Conservation (phyloP, 1,140 invertebrate genomes). For the Brachionus rotundiformis region DNA sequence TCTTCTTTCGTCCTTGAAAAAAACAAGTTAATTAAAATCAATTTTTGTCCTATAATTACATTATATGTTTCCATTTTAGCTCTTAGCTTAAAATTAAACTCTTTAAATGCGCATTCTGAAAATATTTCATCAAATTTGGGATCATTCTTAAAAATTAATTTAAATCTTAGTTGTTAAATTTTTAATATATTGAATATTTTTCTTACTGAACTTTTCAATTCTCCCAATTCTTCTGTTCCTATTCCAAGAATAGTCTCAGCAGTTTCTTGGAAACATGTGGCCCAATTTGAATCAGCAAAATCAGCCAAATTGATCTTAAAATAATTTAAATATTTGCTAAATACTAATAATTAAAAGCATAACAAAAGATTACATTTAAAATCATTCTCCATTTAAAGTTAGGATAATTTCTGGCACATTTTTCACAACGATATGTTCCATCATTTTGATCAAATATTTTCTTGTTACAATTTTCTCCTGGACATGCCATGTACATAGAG, state of each 20-base stretch:
- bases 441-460: slow-evolving; percentile 85
- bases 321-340: slow-evolving; percentile 16
- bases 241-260: slow-evolving; percentile 78
- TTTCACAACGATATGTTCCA: slow-evolving; percentile 87
- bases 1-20: slow-evolving; percentile 75
- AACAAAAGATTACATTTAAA: slow-evolving; percentile 70
- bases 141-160: slow-evolving; percentile 57
- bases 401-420: slow-evolving; percentile 80
- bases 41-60: slow-evolving; percentile 62
- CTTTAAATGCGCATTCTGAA: slow-evolving; percentile 74
- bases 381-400: slow-evolving; percentile 84
- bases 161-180: too few relatives aligned
- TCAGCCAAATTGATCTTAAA: slow-evolving; percentile 77
- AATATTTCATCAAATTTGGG: slow-evolving; percentile 69
- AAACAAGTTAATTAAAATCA: neutral
- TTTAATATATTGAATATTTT: slow-evolving; percentile 63
- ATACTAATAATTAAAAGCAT: neutral
- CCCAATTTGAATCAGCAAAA: slow-evolving; percentile 77
- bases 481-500: slow-evolving; percentile 77
- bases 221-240: slow-evolving; percentile 74
- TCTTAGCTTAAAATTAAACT: slow-evolving; percentile 77
- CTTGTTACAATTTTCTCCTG: slow-evolving; percentile 82
- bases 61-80: slow-evolving; percentile 86
- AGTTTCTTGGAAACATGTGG: slow-evolving; percentile 83
- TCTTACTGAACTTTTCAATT: slow-evolving; percentile 58